phyloP scores from a whole-genome alignment of 2,888 invertebrate genomes.

The Tetheella fluctuosa region DNA sequence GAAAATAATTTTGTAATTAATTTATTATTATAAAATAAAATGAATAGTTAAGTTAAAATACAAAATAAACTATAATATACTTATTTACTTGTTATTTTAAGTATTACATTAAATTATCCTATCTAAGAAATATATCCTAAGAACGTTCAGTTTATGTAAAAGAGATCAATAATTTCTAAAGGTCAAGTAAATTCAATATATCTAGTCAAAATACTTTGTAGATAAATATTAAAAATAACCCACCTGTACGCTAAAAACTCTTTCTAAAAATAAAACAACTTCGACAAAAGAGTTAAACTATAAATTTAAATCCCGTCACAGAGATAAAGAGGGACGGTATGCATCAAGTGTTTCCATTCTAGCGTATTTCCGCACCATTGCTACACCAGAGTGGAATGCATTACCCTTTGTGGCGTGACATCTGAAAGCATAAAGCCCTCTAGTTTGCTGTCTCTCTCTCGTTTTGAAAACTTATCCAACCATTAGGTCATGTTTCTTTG shows the following conservation, averaged over 20 bases:
- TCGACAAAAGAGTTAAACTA: background rate
- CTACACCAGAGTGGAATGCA: constrained; percentile 53
- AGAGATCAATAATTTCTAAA: no score
- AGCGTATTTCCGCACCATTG: constrained; percentile 32
- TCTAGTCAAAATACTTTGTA: no score
- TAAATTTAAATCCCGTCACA: background rate
- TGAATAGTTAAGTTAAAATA: no score
- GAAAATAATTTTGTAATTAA: no score
- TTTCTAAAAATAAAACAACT: background rate
- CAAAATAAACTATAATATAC: no score
- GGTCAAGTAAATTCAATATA: no score
- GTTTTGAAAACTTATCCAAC: constrained; percentile 32
- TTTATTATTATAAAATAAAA: no score
- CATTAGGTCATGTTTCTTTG: constrained; percentile 33
- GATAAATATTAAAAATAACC: no score
- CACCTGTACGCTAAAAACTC: background rate
- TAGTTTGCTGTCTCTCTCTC: constrained; percentile 26
- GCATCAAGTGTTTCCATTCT: constrained; percentile 2
- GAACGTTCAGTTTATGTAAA: no score
- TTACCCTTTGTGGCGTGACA: constrained; percentile 60
- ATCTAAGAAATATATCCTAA: no score
- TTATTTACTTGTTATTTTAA: no score
- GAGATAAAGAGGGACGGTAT: constrained; percentile 14
- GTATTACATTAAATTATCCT: no score
- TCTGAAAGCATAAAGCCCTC: constrained; percentile 46